A percentile compares a stretch with the other conserved stretches of the same genome.
Conservation (phyloP, 2,113 vertebrate genomes). For the Nycticryphes semicollaris region DNA sequence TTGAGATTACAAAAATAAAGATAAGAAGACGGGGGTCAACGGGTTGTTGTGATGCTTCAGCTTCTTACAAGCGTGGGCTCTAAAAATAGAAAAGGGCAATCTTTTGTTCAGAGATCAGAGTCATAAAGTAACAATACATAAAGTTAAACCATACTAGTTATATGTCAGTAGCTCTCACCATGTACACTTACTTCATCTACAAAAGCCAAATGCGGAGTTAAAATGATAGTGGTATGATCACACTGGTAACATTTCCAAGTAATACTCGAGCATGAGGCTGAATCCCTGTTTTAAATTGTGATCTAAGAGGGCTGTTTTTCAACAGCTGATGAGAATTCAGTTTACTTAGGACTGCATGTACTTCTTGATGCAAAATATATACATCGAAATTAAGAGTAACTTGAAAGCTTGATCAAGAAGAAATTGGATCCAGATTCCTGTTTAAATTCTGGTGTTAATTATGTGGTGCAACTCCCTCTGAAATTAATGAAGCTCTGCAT, state of each 20-base stretch:
- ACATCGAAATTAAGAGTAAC: neutral
- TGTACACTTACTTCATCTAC: neutral
- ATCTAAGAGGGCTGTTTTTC: neutral
- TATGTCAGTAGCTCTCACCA: neutral
- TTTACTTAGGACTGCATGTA: neutral
- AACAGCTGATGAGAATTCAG: neutral
- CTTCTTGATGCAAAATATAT: neutral
- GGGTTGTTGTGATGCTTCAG: neutral
- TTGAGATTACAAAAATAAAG: neutral
- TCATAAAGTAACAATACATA: neutral
- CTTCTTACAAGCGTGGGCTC: neutral
- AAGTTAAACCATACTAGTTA: neutral
- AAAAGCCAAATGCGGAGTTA: neutral
- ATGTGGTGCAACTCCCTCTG: constrained; percentile 28
- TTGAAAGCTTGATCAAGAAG: neutral
- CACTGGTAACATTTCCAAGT: neutral
- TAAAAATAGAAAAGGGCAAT: neutral
- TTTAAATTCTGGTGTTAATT: constrained; percentile 53
- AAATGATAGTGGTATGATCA: neutral
- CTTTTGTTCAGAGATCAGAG: neutral
- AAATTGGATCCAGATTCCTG: constrained; percentile 50
- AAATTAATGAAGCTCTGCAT: constrained; percentile 42
- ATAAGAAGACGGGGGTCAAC: neutral
- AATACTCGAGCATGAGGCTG: neutral
- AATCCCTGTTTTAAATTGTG: neutral